phyloP scores from a whole-genome alignment of 2,113 vertebrate species.

The Cathartes aura region DNA sequence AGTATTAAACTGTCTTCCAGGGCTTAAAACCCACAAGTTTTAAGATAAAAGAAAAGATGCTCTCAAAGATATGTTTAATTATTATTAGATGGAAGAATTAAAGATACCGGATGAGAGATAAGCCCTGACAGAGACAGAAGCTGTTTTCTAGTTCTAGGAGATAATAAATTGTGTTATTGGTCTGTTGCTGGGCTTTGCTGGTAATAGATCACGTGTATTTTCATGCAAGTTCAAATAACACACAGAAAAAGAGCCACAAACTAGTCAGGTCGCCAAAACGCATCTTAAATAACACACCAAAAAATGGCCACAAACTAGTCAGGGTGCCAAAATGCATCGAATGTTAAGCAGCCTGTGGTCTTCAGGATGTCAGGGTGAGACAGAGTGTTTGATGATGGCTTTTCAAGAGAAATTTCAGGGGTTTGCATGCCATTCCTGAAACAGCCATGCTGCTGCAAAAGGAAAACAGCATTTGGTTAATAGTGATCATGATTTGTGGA shows the following conservation, averaged over 20 bases:
- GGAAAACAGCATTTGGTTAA: fast-evolving
- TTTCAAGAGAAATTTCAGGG: not conserved
- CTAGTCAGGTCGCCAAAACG: not conserved
- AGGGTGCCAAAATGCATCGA: not conserved
- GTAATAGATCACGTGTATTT: not conserved
- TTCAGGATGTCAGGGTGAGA: not conserved
- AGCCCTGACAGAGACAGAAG: not conserved
- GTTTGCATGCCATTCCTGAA: not conserved
- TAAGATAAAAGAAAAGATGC: not conserved
- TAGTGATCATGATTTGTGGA: not conserved
- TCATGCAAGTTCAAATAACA: not conserved
- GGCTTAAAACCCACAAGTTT: not conserved
- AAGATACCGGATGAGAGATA: not conserved
- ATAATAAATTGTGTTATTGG: not conserved
- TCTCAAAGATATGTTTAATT: not conserved
- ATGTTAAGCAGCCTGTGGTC: not conserved
- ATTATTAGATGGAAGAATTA: not conserved
- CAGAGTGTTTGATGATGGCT: not conserved
- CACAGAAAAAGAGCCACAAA: not conserved
- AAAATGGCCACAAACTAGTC: not conserved
- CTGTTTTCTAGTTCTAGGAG: not conserved
- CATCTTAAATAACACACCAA: not conserved
- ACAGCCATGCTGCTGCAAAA: not conserved
- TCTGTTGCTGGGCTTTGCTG: not conserved
- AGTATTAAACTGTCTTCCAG: not conserved